Evolutionary conservation across 2,797 vertebrate genomes (phyloP).

Genomic region (Zenarchopterus dispar): DNA sequence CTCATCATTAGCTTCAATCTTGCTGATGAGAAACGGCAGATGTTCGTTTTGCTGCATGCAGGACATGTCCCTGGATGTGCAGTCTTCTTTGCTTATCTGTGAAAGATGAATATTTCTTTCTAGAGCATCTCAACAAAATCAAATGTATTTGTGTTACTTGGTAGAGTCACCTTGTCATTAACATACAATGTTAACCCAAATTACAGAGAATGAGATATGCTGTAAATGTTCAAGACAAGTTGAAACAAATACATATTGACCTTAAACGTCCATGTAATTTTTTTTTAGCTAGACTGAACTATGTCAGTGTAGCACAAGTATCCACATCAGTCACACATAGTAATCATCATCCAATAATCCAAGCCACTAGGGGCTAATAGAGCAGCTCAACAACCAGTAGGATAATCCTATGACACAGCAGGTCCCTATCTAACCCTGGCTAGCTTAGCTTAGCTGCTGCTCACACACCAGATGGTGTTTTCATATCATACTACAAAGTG

Average conservation of each 20-base stretch:
- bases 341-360: slow-evolving; percentile 77
- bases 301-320: slow-evolving; percentile 48
- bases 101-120: too few relatives aligned
- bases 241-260: slow-evolving; percentile 31
- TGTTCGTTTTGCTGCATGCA: slow-evolving; percentile 76
- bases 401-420: slow-evolving; percentile 81
- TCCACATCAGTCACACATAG: slow-evolving; percentile 69
- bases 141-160: slow-evolving; percentile 12
- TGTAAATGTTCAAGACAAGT: slow-evolving; percentile 19
- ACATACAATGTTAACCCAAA: slow-evolving; percentile 6
- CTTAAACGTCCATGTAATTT: slow-evolving; percentile 34
- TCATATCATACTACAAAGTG: slow-evolving; percentile 82
- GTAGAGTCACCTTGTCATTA: slow-evolving; percentile 18
- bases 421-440: slow-evolving; percentile 63
- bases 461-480: slow-evolving; percentile 86
- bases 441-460: slow-evolving; percentile 71
- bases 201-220: slow-evolving; percentile 22
- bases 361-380: slow-evolving; percentile 76
- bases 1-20: slow-evolving; percentile 82
- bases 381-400: slow-evolving; percentile 70
- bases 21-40: slow-evolving; percentile 83
- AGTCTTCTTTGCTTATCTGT: slow-evolving; percentile 58
- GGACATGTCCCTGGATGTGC: slow-evolving; percentile 63
- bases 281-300: slow-evolving; percentile 39
- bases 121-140: slow-evolving; percentile 29